Base-by-base conservation (phyloP, 2,888 invertebrate genomes). In the Synergus itoensis region DNA sequence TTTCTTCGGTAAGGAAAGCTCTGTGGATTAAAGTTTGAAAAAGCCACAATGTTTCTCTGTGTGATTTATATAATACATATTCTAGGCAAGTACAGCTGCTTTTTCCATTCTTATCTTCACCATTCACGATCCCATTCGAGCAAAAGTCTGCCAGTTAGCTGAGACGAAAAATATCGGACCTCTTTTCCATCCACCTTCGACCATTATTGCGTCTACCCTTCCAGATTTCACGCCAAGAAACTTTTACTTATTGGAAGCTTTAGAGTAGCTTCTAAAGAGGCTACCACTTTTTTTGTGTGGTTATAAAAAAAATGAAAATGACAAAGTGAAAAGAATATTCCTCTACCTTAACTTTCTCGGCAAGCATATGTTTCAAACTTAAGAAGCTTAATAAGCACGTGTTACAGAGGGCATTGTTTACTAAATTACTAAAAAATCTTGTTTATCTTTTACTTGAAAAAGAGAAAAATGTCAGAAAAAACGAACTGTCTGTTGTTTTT, bases 241-340 rank as follows among this genome's bases (percentile, higher is more conserved):
- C 53, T 36, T 73, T 53, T 67, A 73, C 48, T 48, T 73, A 73
- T 69, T 48, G 73, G 53, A 73, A 53, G 36, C 48, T 36, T 53
- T n/a, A 7, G 45, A 73, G 48, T 36, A 36, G 73, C 73, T 73
- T 73, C 53, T 28, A 48, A 36, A 73, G 36, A 73, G 53, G 53
- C 53, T 73, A 11, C 14, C 53, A 73, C 69, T 73, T 73, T 53
- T 48, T 7, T 36, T 36, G 36, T 16, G n/a, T 16, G 21, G 48
- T 73, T 73, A 53, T 28, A 16, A 11, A 57, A 53, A 18, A 57
- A 9, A 5, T 9, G 18, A 57, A 18, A 57, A 57, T 18, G 18
- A 57, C 9, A 18, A 18, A 57, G 11, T 57, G 18, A 57, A n/a
- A 53, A 57, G 3, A 57, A 57, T 57, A 57, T 57, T 18, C 18